A percentile compares a stretch with the other conserved stretches of the same genome.
Conservation (phyloP, 2,113 vertebrate genomes). For the Oreochromis spilurus region DNA sequence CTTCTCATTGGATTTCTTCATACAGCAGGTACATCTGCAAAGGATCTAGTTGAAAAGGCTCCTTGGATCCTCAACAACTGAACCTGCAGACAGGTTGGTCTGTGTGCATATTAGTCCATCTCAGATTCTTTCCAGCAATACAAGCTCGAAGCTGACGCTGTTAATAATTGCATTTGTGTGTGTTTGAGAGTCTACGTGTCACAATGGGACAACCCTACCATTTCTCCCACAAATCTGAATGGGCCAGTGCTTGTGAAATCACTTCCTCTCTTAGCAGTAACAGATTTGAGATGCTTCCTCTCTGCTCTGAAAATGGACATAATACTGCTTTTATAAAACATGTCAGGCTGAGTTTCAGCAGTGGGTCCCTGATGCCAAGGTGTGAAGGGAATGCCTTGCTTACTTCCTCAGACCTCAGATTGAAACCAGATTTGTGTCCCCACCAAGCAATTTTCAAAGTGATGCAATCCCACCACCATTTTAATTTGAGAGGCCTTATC, state of each 20-base stretch:
- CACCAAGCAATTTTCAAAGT: slow-evolving; percentile 37
- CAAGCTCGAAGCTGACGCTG: not conserved
- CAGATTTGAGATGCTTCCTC: slow-evolving; percentile 36
- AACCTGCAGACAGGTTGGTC: slow-evolving; percentile 3
- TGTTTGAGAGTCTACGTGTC: not conserved
- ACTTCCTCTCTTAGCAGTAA: slow-evolving; percentile 40
- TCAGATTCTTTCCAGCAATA: not conserved
- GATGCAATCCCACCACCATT: slow-evolving; percentile 51
- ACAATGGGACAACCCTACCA: slow-evolving; percentile 23
- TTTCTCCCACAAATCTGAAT: slow-evolving; percentile 4
- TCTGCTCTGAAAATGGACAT: slow-evolving; percentile 19
- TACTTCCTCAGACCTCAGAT: slow-evolving; percentile 51
- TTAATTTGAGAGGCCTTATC: slow-evolving; percentile 59
- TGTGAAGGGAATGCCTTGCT: slow-evolving; percentile 55
- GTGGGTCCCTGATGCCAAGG: slow-evolving; percentile 46
- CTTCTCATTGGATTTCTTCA: slow-evolving; percentile 14
- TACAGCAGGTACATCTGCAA: slow-evolving; percentile 47
- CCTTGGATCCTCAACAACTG: slow-evolving; percentile 4
- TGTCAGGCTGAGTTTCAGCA: slow-evolving; percentile 44
- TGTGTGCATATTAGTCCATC: not conserved
- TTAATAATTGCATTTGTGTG: not conserved
- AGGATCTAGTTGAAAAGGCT: slow-evolving; percentile 30
- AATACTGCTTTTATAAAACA: slow-evolving; percentile 57
- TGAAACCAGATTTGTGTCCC: slow-evolving; percentile 64
- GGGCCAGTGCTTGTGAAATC: slow-evolving; percentile 32